These are phyloP conservation scores for Agonum fuliginosum DNA, from an alignment of 2,888 invertebrate species.

Conservation along the genomic window DNA sequence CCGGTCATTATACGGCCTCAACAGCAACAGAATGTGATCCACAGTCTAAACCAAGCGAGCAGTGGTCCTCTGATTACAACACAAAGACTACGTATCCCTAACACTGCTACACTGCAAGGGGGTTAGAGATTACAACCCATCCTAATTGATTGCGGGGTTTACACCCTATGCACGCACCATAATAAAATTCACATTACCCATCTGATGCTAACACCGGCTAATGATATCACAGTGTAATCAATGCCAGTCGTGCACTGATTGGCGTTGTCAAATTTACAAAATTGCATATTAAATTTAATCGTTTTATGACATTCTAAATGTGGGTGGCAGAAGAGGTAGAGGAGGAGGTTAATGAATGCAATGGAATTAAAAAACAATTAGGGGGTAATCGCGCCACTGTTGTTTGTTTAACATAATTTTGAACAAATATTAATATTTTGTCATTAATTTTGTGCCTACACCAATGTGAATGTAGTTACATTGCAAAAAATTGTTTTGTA, in stretches of 20 bases:
- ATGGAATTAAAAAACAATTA: slow-evolving; percentile 42
- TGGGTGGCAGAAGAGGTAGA: too few species aligned
- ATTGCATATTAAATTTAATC: slow-evolving; percentile 30
- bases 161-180: slow-evolving; percentile 37
- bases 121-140: slow-evolving; percentile 55
- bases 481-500: too few species aligned
- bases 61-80: slow-evolving; percentile 29
- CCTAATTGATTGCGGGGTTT: slow-evolving; percentile 57
- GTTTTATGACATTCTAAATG: slow-evolving; percentile 38
- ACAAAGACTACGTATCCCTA: slow-evolving; percentile 18
- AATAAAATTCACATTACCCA: slow-evolving; percentile 53
- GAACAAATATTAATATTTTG: slow-evolving; percentile 33
- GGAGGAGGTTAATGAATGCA: slow-evolving; percentile 17
- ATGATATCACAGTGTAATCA: slow-evolving; percentile 37
- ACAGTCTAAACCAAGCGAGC: too few species aligned
- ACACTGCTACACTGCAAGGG: too few species aligned
- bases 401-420: slow-evolving; percentile 31
- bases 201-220: slow-evolving; percentile 24
- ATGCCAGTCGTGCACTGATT: slow-evolving; percentile 14
- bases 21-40: too few species aligned
- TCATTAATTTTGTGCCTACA: too few species aligned
- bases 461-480: too few species aligned
- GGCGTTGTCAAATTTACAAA: slow-evolving; percentile 36
- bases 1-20: too few species aligned
- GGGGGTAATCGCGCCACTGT: background rate